Evolutionary conservation across 2,113 vertebrate genomes (phyloP).

Genomic region (Plecotus auritus): DNA sequence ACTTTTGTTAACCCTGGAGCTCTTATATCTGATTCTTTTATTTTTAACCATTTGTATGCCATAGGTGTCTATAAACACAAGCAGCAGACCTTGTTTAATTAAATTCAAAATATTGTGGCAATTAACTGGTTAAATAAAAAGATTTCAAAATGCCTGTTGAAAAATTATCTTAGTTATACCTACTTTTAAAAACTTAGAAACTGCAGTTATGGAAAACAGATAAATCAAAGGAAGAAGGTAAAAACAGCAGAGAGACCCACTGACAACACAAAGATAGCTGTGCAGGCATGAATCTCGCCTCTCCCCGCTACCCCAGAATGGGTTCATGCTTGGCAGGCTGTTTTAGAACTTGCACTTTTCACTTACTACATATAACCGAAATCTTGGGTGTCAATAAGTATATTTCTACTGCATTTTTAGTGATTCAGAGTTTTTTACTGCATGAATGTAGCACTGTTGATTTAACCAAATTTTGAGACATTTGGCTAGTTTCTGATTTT

Average conservation of each 20-base stretch:
- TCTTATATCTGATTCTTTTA: not conserved
- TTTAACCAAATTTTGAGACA: conserved; percentile 22
- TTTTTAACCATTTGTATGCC: not conserved
- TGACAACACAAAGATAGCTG: not conserved
- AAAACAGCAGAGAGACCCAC: not conserved
- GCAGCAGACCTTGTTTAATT: too few species aligned
- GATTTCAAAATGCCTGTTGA: not conserved
- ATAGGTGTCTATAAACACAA: too few species aligned
- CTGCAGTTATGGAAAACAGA: not conserved
- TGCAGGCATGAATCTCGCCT: fast-evolving
- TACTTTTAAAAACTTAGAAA: not conserved
- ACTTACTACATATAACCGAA: not conserved
- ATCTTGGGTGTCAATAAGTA: not conserved
- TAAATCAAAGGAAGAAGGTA: not conserved
- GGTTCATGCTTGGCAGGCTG: not conserved
- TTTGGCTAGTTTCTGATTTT: not conserved
- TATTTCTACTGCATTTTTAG: not conserved
- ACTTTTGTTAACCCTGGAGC: not conserved
- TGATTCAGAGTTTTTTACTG: not conserved
- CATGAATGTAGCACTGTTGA: not conserved
- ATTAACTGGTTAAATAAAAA: not conserved
- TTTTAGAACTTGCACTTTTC: not conserved
- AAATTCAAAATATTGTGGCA: too few species aligned
- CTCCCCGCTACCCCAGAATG: fast-evolving
- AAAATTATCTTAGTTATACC: not conserved